phyloP scores from a whole-genome alignment of 2,797 vertebrate species.

The Intellagama lesueurii region DNA sequence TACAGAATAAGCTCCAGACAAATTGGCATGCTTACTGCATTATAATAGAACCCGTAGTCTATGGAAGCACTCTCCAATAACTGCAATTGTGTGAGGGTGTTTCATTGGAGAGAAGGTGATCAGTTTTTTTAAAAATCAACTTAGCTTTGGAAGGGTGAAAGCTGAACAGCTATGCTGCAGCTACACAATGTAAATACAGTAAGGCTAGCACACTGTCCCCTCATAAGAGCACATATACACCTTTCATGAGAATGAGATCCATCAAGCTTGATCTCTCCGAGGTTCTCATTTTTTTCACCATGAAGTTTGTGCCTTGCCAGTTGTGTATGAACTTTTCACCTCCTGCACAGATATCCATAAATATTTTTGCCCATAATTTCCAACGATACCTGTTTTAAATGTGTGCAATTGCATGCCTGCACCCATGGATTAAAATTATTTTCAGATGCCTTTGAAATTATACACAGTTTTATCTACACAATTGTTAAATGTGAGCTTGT shows the following conservation, averaged over 20 bases:
- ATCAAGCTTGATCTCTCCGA: not conserved
- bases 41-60: not conserved
- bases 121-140: not conserved
- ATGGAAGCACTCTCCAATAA: not conserved
- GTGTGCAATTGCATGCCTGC: not conserved
- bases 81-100: not conserved
- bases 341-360: not conserved
- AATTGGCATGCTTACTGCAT: not conserved
- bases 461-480: not conserved
- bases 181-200: too few species aligned
- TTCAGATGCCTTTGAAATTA: not conserved
- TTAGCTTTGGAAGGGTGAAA: not conserved
- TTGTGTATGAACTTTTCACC: not conserved
- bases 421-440: not conserved
- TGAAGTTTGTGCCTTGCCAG: not conserved
- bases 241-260: not conserved
- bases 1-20: not conserved
- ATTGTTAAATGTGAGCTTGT: not conserved
- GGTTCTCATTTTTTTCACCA: not conserved
- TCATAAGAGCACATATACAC: too few species aligned
- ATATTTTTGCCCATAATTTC: not conserved
- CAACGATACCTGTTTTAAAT: not conserved
- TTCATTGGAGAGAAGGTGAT: not conserved
- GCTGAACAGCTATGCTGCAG: too few species aligned
- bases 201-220: not conserved